Evolutionary conservation across 2,113 vertebrate species (phyloP), one percentile per base, ranked within the genome.

Genomic region (Chaetodon auriga): DNA sequence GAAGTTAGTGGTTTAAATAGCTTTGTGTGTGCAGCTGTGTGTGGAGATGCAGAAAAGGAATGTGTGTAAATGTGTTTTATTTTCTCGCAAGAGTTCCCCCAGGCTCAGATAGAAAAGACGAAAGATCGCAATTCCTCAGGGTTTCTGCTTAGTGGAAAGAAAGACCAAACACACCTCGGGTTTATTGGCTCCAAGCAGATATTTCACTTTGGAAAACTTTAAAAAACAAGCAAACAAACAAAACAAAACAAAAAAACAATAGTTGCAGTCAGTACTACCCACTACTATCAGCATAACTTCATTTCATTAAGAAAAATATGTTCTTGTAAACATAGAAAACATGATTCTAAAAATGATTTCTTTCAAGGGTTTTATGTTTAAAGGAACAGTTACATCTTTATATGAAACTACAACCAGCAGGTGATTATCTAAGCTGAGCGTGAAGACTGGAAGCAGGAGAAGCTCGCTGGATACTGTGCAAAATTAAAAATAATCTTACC

Each of bases 1-100:
- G 45, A 81, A 36, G 74, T n/a, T 54, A 74, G 70, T 46, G 30
- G 83, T 73, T 83, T 81, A 80, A 77, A 83, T 30, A 16, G 61
- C 57, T 88, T 62, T 81, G 68, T 74, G 69, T 18, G 43, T 53
- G 58, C 61, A 68, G 72, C 55, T 80, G 73, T 76, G 83, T 62
- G 79, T 69, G 60, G 21, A 70, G 21, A 77, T 0, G 18, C 54
- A 12, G 6, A 61, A 62, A 81, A 73, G 12, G 38, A 77, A 77
- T 60, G 70, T 72, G 65, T 68, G 70, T 43, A n/a, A 43, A 4
- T 83, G 46, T 62, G 68, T 43, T 70, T n/a, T 53, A 18, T 66
- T 68, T 84, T 75, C 36, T 61, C 25, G 69, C 46, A 54, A 57
- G 46, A 65, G 11, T 49, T 35, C 46, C 38, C 45, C 30, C 23